A percentile compares a stretch with the other conserved stretches of the same genome.
Conservation (phyloP, 2,797 vertebrate species). For the Pantherophis alleghaniensis region DNA sequence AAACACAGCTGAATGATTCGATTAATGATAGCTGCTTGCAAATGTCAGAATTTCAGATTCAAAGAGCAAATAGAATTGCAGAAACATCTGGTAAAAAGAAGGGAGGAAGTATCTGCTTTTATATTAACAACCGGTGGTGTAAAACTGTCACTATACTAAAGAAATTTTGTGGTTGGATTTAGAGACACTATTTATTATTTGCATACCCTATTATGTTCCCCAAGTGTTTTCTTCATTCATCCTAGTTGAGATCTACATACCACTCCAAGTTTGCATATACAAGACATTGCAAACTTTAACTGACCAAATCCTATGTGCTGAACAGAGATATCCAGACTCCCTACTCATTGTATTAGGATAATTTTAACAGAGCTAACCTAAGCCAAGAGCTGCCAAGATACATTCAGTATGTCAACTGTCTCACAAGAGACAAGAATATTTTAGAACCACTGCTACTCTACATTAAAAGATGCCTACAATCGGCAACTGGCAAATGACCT, state of each 20-base stretch:
- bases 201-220: background rate
- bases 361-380: background rate
- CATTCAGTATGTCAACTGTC: background rate
- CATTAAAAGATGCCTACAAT: background rate
- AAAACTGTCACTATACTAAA: background rate
- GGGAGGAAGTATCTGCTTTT: background rate
- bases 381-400: background rate
- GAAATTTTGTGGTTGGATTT: background rate
- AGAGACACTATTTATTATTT: background rate
- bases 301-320: background rate
- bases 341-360: background rate
- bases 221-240: background rate
- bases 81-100: background rate
- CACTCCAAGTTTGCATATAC: no score
- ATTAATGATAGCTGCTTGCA: background rate
- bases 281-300: background rate
- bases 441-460: background rate
- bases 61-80: background rate
- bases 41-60: background rate
- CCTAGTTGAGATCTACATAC: no score
- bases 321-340: background rate
- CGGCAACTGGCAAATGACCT: no score
- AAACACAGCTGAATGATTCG: background rate
- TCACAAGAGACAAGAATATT: background rate
- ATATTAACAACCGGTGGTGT: background rate